Percentiles rank a stretch among this genome's conserved stretches.
phyloP scores from a whole-genome alignment of 2,888 invertebrate species.

The Pheosia tremula region DNA sequence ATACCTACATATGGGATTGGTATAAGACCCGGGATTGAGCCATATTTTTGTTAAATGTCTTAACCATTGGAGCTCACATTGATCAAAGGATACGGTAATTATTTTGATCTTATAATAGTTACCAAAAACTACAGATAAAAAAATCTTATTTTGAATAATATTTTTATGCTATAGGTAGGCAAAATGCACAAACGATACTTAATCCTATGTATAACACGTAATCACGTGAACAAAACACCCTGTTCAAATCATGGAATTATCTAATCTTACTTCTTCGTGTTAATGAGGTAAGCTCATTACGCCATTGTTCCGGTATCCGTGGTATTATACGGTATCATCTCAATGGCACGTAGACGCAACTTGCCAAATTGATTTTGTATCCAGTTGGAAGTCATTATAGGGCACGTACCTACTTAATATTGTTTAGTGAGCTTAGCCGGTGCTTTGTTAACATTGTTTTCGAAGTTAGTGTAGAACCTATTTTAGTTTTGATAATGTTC shows the following conservation, averaged over 20 bases:
- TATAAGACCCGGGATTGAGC: too few species aligned
- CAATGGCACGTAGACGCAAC: conserved; percentile 35
- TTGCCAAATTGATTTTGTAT: conserved; percentile 45
- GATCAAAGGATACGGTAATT: too few species aligned
- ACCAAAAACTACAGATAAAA: too few species aligned
- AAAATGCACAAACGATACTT: too few species aligned
- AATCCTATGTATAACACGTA: too few species aligned
- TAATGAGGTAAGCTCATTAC: conserved; percentile 55
- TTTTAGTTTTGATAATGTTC: too few species aligned
- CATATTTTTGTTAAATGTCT: too few species aligned
- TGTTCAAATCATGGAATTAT: conserved; percentile 14
- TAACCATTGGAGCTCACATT: too few species aligned
- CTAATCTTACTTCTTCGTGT: conserved; percentile 33
- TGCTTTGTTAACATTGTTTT: not conserved
- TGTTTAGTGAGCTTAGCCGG: not conserved
- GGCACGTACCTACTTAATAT: conserved; percentile 30
- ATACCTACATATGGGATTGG: too few species aligned
- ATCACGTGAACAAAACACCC: conserved; percentile 24
- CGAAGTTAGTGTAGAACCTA: not conserved
- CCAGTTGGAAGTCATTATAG: conserved; percentile 3
- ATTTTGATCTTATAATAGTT: too few species aligned
- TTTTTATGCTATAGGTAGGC: too few species aligned
- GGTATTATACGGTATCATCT: conserved; percentile 29
- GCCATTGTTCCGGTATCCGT: conserved; percentile 42
- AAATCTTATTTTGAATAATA: too few species aligned